Evolutionary conservation across 64 coral and sea anemone genomes (phyloP).

Genomic region (Pachyseris speciosa): DNA sequence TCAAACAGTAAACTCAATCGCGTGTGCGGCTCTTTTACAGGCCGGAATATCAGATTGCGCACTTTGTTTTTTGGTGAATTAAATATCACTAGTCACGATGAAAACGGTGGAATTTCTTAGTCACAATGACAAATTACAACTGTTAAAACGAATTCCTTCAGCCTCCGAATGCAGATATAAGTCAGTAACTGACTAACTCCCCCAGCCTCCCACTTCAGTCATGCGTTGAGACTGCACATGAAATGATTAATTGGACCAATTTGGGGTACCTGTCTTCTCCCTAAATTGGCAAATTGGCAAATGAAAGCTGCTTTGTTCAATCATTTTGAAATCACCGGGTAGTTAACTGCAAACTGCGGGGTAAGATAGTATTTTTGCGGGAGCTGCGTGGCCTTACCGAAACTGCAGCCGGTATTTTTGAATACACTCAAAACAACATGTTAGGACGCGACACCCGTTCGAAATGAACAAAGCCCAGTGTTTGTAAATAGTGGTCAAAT

Average conservation of each 20-base stretch:
- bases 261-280: too few species aligned
- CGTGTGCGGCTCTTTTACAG: background rate
- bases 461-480: background rate
- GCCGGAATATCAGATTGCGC: background rate
- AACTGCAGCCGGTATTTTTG: too few species aligned
- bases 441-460: too few species aligned
- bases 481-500: background rate
- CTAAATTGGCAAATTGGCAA: too few species aligned
- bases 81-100: constrained; percentile 30
- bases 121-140: background rate
- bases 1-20: background rate
- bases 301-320: too few species aligned
- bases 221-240: background rate
- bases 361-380: too few species aligned
- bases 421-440: too few species aligned
- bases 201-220: background rate
- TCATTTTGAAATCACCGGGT: too few species aligned
- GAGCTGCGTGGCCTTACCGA: too few species aligned
- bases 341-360: too few species aligned
- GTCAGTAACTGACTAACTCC: too few species aligned
- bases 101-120: background rate
- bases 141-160: background rate
- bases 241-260: too few species aligned
- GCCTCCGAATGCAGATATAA: background rate
- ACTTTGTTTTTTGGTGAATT: background rate